Conservation (phyloP, 2,797 vertebrate genomes). For the Mus spretus region DNA sequence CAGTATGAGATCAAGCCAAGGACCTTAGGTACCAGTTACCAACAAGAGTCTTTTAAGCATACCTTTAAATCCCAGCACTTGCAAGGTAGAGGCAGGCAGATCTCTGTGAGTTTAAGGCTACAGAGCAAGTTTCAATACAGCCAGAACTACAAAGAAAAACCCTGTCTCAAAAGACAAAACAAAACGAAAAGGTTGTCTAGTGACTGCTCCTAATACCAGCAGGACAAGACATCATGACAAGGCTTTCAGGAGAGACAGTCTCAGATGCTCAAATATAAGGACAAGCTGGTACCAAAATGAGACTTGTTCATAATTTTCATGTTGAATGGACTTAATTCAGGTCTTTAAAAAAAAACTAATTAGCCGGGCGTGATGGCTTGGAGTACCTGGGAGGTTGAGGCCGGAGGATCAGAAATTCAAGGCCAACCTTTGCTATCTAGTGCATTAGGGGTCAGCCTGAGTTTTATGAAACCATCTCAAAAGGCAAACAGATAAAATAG, state of each 20-base stretch:
- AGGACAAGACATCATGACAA: neutral
- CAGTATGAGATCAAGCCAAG: neutral
- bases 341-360: neutral
- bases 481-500: neutral
- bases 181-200: neutral
- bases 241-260: neutral
- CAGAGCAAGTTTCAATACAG: neutral
- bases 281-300: neutral
- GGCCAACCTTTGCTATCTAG: neutral
- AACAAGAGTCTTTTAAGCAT: neutral
- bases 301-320: neutral
- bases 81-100: neutral
- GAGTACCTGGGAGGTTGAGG: neutral
- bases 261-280: neutral
- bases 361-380: neutral
- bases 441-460: neutral
- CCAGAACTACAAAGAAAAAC: neutral
- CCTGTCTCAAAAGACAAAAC: neutral
- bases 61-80: neutral
- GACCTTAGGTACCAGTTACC: neutral
- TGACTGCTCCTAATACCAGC: neutral
- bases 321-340: neutral
- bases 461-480: neutral
- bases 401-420: neutral
- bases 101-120: neutral